Evolutionary conservation across 2,113 vertebrate genomes (phyloP), one percentile per base, ranked within the genome.

Genomic region (Dromiciops gliroides): DNA sequence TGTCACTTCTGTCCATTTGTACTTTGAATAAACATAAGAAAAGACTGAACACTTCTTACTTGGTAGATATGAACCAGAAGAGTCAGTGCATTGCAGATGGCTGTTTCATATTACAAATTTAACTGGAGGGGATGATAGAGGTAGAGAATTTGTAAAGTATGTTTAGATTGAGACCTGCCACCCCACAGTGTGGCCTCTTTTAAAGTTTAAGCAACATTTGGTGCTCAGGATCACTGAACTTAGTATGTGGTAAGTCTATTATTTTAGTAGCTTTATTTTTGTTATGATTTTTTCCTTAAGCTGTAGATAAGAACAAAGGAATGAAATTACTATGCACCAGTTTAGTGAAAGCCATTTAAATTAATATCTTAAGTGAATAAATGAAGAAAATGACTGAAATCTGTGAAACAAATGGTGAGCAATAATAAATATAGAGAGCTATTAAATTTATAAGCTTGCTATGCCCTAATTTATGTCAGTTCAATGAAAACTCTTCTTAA

Each of bases 401-500:
- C 50, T 95, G 47, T 95, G 51, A 98, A 98, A 94, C 93, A 97
- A 97, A 97, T 95, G 92, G 95, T 96, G 96, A 98, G 93, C 93
- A 19, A 90, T 94, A 97, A 96, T 96, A 95, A 96, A 52, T 97
- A 97, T 94, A 47, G 93, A 95, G n/a, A 96, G 56, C 91, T 97
- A 96, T 97, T 98, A 97, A 98, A 98, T 97, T 97, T 97, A 96
- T 97, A 97, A 95, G 89, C 96, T 94, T 96, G 75, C 44, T 96
- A 94, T 97, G 56, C 90, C 90, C 92, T 97, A 95, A 96, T 97
- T 98, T 92, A 95, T 95, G 90, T 90, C 94, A 97, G 93, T 92
- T 97, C 92, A 96, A 0, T 95, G 49, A 92, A 98, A 95, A 93
- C 67, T 50, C 89, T 93, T 97, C 31, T 96, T 94, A 98, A 97